Base-by-base conservation (phyloP, 2,113 vertebrate genomes). In the Megaceryle torquata region DNA sequence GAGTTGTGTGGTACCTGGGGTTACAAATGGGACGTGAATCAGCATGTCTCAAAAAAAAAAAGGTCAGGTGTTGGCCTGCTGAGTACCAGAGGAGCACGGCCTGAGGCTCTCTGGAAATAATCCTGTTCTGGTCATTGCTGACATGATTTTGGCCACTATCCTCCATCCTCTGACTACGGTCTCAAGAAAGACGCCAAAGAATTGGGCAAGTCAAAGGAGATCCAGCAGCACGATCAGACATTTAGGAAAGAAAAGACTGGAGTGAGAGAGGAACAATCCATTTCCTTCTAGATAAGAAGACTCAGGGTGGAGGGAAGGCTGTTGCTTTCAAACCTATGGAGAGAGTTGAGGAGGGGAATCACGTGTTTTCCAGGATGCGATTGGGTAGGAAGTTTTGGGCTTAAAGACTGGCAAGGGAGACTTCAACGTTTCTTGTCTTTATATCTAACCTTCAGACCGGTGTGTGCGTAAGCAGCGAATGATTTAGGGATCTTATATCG, bases 1-100 rank as follows among this genome's bases (percentile, higher is more conserved):
- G 43, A 33, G 18, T 20, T 6, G 12, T 26, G n/a, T 41, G 57
- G 11, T 75, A 21, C 11, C 0, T 0, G 5, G 80, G 17, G 3
- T 85, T 10, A 28, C 11, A 71, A 28, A 77, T 1, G 21, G 39
- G 22, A 17, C 21, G 17, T 46, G 10, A 31, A 29, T 64, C 33
- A 35, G 5, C 24, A 10, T 15, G 28, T 54, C 31, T 28, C 15
- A 10, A 31, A 26, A 61, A 43, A 54, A 44, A 54, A 44, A 21
- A 14, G n/a, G 39, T 15, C 10, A 43, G 8, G 10, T 46, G 19
- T 59, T 41, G 26, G n/a, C 10, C 20, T 61, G 24, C 53, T 44
- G 53, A 61, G 35, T 43, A 15, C 8, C 2, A 29, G 44, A 39
- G 31, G 7, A 77, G 33, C 9, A 2, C 8, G 48, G 21, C 74